Evolutionary conservation across 2,113 vertebrate genomes (phyloP).

Genomic region (Amazona guildingii): DNA sequence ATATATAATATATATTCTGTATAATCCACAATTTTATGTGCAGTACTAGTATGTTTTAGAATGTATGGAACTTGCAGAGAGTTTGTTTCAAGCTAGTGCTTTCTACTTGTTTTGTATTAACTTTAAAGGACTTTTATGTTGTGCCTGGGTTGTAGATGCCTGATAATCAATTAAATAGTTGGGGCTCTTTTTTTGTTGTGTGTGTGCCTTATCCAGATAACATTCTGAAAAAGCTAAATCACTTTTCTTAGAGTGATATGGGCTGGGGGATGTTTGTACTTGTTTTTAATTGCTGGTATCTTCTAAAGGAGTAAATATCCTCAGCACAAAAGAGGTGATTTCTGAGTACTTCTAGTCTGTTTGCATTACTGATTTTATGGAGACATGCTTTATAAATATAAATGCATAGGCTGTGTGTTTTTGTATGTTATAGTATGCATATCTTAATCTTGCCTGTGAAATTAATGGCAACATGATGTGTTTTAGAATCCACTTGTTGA

Average conservation of each 20-base stretch:
- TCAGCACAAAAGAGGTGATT: not conserved
- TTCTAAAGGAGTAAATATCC: not conserved
- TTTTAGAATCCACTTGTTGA: not conserved
- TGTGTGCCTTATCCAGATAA: accelerated
- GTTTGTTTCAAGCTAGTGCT: not conserved
- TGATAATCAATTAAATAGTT: accelerated
- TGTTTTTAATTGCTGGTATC: accelerated
- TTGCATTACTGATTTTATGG: not conserved
- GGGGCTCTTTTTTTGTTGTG: accelerated
- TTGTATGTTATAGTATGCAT: accelerated
- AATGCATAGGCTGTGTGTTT: not conserved
- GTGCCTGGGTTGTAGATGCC: accelerated
- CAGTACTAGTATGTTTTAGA: accelerated
- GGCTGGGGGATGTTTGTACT: accelerated
- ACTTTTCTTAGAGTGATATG: not conserved
- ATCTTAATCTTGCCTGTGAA: not conserved
- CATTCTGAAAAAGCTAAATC: not conserved
- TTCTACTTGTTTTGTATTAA: not conserved
- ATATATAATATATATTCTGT: too few relatives aligned
- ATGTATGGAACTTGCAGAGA: accelerated
- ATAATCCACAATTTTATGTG: accelerated
- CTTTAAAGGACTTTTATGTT: not conserved
- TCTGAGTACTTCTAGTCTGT: not conserved
- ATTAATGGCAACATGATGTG: not conserved
- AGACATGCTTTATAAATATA: not conserved